These are phyloP conservation scores for Euspilapteryx auroguttella DNA, from an alignment of 2,888 invertebrate species.

Conservation along the genomic window DNA sequence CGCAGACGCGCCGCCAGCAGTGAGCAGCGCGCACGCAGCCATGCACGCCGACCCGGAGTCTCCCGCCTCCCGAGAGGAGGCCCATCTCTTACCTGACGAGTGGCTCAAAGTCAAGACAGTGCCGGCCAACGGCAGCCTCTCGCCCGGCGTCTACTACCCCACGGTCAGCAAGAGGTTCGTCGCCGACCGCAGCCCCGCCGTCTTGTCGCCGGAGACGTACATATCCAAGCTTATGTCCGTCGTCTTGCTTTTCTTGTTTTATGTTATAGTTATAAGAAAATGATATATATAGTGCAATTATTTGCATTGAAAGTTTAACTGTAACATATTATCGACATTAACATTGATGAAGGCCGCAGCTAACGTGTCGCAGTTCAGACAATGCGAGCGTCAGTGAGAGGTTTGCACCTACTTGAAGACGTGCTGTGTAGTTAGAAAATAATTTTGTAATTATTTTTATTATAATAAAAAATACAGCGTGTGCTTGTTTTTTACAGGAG, in stretches of 20 bases:
- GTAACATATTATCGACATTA: slow-evolving; percentile 34
- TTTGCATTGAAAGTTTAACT: slow-evolving; percentile 13
- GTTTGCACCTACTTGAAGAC: too few species aligned
- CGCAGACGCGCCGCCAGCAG: slow-evolving; percentile 28
- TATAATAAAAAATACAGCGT: too few species aligned
- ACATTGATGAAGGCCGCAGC: slow-evolving; percentile 37
- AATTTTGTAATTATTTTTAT: too few species aligned
- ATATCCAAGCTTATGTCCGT: slow-evolving; percentile 38
- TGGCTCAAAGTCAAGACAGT: slow-evolving; percentile 52
- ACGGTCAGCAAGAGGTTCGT: slow-evolving; percentile 53
- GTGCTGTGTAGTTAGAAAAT: too few species aligned
- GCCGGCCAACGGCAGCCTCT: slow-evolving; percentile 43
- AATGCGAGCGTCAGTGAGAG: slow-evolving; percentile 35
- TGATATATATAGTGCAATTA: too few species aligned
- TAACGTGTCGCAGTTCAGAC: slow-evolving; percentile 15
- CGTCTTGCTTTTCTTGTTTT: too few species aligned
- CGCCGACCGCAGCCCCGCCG: slow-evolving; percentile 34
- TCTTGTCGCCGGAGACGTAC: slow-evolving; percentile 39
- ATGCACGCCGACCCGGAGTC: slow-evolving; percentile 54
- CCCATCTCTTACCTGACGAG: slow-evolving; percentile 47
- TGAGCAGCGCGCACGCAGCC: slow-evolving; percentile 22
- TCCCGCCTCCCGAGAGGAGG: slow-evolving; percentile 47
- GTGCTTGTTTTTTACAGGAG: slow-evolving; percentile 68
- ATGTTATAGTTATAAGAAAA: too few species aligned
- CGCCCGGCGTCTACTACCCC: slow-evolving; percentile 54